Conservation (phyloP, 2,797 vertebrate species). For the Ataeniobius toweri region DNA sequence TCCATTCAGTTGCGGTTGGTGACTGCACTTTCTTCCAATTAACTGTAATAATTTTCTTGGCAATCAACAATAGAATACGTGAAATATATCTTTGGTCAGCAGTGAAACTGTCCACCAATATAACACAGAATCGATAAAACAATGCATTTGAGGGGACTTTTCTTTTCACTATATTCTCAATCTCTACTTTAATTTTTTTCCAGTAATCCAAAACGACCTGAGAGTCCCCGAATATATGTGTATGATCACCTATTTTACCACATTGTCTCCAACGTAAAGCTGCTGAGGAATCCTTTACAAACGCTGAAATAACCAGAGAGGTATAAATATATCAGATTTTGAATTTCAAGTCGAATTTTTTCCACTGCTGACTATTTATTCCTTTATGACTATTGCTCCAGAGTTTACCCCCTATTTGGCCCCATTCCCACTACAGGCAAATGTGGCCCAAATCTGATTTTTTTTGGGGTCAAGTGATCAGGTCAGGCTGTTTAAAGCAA, state of each 20-base stretch:
- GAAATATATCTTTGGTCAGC: not conserved
- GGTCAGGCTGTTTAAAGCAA: no score
- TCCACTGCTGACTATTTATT: no score
- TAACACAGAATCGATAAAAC: not conserved
- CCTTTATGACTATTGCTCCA: no score
- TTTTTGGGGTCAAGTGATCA: no score
- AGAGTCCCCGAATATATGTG: not conserved
- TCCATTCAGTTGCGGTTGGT: not conserved
- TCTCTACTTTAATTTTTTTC: not conserved
- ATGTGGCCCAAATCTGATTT: no score
- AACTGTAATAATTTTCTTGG: not conserved
- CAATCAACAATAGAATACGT: not conserved
- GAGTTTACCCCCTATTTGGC: no score
- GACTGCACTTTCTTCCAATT: not conserved
- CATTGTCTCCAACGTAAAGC: slow-evolving; percentile 7
- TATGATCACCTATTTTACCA: not conserved
- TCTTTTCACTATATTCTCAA: not conserved
- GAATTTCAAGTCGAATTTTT: no score
- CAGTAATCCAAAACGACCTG: not conserved
- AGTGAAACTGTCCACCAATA: not conserved
- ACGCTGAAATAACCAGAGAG: not conserved
- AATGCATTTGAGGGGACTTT: not conserved
- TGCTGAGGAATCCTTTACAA: not conserved
- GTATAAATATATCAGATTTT: not conserved
- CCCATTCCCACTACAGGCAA: no score